These are phyloP conservation scores for Mastomys coucha DNA, from an alignment of 2,113 vertebrate species.

Conservation along the genomic window DNA sequence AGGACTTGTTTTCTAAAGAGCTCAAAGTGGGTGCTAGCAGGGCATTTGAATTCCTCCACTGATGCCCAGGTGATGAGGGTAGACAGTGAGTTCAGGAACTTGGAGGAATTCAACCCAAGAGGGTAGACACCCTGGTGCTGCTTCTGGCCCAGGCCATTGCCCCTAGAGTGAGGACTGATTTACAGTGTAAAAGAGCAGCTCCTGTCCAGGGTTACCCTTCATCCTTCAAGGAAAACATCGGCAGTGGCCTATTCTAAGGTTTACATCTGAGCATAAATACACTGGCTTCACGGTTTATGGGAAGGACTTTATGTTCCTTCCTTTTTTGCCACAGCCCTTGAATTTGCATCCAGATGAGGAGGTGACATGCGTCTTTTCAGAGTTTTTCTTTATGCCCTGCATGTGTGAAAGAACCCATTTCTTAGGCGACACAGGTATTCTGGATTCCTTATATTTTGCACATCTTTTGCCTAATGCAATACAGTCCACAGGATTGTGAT, in stretches of 20 bases:
- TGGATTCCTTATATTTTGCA: background rate
- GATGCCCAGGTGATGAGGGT: background rate
- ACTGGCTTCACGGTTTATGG: background rate
- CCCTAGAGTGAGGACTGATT: background rate
- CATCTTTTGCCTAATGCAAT: background rate
- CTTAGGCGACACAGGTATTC: background rate
- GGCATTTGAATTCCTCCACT: background rate
- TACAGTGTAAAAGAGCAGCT: background rate
- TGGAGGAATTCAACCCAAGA: background rate
- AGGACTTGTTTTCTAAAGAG: background rate
- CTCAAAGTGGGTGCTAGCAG: background rate
- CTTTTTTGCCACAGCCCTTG: background rate
- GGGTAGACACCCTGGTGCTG: accelerated
- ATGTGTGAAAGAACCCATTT: background rate
- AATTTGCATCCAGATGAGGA: background rate
- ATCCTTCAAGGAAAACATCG: background rate
- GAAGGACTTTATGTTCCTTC: background rate
- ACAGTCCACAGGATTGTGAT: background rate
- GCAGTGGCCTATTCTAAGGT: background rate
- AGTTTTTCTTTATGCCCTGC: background rate
- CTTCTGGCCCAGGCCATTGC: background rate
- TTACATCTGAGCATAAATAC: background rate
- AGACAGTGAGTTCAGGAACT: background rate
- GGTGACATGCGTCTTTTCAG: background rate
- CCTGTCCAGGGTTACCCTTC: background rate